Evolutionary conservation across 2,888 invertebrate genomes (phyloP).

Genomic region (Troilus luridus): DNA sequence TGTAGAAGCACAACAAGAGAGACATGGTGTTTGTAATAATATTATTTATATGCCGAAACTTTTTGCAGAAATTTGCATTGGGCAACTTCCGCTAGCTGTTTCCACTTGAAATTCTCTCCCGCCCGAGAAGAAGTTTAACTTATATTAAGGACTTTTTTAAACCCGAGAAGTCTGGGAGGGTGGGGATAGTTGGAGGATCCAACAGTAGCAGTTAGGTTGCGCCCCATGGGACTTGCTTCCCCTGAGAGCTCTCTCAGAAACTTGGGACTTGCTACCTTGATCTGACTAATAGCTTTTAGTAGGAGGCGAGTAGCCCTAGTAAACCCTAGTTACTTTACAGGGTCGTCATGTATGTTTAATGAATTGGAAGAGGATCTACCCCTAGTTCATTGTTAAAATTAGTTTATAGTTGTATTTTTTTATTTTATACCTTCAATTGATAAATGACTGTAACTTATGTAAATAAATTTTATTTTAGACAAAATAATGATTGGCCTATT

Average conservation of each 20-base stretch:
- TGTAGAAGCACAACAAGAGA: not conserved
- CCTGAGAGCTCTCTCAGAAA: not conserved
- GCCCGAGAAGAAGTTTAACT: not conserved
- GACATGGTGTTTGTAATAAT: not conserved
- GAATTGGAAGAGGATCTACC: not conserved
- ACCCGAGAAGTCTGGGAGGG: not conserved
- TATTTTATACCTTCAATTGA: no score
- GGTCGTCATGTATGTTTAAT: constrained; percentile 1
- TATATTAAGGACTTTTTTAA: constrained; percentile 31
- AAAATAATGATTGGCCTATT: no score
- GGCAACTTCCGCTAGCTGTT: not conserved
- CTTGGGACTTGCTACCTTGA: constrained; percentile 43
- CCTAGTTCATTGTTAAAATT: not conserved
- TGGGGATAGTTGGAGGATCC: not conserved
- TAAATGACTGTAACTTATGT: no score
- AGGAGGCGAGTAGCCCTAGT: not conserved
- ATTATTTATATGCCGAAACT: not conserved
- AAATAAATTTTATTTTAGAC: no score
- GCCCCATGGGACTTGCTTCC: not conserved
- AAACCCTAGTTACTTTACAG: not conserved
- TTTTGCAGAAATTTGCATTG: not conserved
- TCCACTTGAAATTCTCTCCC: not conserved
- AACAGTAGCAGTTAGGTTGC: constrained; percentile 4
- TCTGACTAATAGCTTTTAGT: constrained; percentile 45
- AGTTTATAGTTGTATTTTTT: no score